phyloP scores from a whole-genome alignment of 2,888 invertebrate species.

The Eurois occulta region DNA sequence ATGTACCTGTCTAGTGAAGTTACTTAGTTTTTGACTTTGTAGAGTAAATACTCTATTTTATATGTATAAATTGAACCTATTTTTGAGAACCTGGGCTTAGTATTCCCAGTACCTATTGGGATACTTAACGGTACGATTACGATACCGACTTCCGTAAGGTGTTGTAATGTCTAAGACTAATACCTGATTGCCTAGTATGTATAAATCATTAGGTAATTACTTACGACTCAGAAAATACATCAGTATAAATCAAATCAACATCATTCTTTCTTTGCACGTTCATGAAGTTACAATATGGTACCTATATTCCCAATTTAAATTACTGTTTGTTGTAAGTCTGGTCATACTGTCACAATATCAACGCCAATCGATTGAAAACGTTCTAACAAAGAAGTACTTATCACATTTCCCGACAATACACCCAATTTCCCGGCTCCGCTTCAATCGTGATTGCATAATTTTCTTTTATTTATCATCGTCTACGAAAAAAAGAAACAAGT shows the following conservation, averaged over 20 bases:
- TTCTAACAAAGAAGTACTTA: conserved; percentile 40
- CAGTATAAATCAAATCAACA: neutral
- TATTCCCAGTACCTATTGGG: neutral
- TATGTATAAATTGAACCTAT: neutral
- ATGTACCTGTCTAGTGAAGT: neutral
- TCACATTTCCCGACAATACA: conserved; percentile 64
- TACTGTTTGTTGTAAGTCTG: neutral
- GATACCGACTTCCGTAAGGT: no score
- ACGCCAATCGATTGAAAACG: conserved; percentile 10
- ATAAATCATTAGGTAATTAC: neutral
- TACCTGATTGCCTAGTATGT: neutral
- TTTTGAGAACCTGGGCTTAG: neutral
- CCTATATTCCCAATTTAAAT: neutral
- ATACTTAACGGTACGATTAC: no score
- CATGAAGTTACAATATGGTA: neutral
- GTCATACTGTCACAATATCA: neutral
- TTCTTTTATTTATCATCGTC: conserved; percentile 74
- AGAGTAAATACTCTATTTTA: neutral
- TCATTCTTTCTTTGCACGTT: neutral
- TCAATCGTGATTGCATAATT: conserved; percentile 74
- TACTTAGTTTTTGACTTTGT: neutral
- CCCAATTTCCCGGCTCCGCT: conserved; percentile 64
- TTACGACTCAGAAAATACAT: neutral
- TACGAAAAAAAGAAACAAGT: conserved; percentile 74
- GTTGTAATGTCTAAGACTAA: neutral